Base-by-base conservation (phyloP, 2,888 invertebrate genomes). In the Chymomyza fuscimana region DNA sequence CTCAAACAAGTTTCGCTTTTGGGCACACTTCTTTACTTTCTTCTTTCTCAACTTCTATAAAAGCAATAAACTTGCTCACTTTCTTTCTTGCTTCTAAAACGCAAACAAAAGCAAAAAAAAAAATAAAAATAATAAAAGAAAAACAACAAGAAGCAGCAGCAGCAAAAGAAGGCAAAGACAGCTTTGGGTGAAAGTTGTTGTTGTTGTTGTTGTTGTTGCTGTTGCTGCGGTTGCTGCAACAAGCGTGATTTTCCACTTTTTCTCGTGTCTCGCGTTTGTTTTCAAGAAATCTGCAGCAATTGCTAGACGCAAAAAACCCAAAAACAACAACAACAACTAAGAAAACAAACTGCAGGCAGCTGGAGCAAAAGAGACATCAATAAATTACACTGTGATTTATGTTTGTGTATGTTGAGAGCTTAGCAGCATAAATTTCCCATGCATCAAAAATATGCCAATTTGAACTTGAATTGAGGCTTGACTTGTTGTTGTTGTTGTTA, bases 211-310 rank as follows among this genome's bases (percentile, higher is more conserved):
- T 32, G n/a, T 29, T 59, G 25, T 12, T 59, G 59, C 6, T 19
- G 67, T 46, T 7, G 32, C 50, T 80, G 81, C 74, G 82, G 79
- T 86, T 81, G 81, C 74, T 69, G 72, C 84, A 79, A 69, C 69
- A 56, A 82, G 74, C 86, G 72, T 86, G 86, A 88, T 88, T 84
- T 84, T 84, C 81, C 84, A 87, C 86, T 88, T 84, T 87, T 84
- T 84, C 81, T 86, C 87, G 67, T 5, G 68, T 65, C 65, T 63
- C 73, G 63, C 63, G 56, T 50, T 67, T 60, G 65, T 61, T 63
- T 76, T 32, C 32, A 77, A 73, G 66, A 76, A 79, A 76, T 76
- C 56, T 58, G 19, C 22, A 22, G 36, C 59, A 62, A 69, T 65
- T 56, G 58, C 16, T 46, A 60, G 59, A 58, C 32, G 32, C 32